These are phyloP conservation scores for Nesoenas mayeri DNA, from an alignment of 2,113 vertebrate genomes.

Conservation along the genomic window DNA sequence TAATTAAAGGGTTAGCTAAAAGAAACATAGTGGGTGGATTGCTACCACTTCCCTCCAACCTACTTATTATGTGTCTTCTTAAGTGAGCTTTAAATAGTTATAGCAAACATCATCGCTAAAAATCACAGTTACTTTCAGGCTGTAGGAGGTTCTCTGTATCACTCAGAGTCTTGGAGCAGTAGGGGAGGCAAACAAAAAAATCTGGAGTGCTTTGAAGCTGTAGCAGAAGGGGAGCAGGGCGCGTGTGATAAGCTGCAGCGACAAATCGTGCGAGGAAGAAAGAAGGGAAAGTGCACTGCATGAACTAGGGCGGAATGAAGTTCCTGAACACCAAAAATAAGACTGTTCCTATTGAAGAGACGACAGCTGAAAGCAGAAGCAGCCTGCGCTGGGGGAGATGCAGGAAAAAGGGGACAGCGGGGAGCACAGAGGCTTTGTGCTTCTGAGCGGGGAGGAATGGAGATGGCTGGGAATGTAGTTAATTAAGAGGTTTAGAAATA, in stretches of 20 bases:
- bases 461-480: not conserved
- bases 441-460: not conserved
- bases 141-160: conserved; percentile 58
- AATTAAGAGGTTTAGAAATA: not conserved
- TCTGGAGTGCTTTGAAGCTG: conserved; percentile 38
- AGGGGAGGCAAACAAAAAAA: conserved; percentile 47
- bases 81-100: conserved; percentile 57
- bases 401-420: not conserved
- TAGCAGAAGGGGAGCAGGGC: conserved; percentile 24
- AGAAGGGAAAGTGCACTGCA: not conserved
- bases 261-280: not conserved
- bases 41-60: conserved; percentile 61
- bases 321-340: conserved; percentile 29
- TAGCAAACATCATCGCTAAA: conserved; percentile 55
- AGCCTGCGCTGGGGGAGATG: not conserved
- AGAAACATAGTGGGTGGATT: conserved; percentile 54
- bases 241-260: not conserved
- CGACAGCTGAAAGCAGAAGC: not conserved
- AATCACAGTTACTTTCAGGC: conserved; percentile 56
- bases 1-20: conserved; percentile 64
- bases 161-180: conserved; percentile 11
- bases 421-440: not conserved
- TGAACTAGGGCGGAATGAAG: conserved; percentile 45
- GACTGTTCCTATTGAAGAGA: not conserved
- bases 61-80: conserved; percentile 64